Evolutionary conservation across 2,888 invertebrate species (phyloP).

Genomic region (Noctua janthina): DNA sequence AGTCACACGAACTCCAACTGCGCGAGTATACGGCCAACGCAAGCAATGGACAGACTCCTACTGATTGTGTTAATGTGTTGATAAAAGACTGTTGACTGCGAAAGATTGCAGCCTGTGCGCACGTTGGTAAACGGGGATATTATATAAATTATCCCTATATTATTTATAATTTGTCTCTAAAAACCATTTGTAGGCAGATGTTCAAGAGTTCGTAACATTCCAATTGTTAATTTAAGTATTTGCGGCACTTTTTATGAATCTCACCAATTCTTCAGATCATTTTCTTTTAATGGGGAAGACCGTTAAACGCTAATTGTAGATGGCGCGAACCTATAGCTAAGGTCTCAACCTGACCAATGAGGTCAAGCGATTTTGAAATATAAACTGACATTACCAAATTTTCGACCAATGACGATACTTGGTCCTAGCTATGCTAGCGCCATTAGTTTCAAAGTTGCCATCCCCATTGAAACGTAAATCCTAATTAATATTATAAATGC

Average conservation of each 20-base stretch:
- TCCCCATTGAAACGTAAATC: too few relatives aligned
- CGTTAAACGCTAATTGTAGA: neutral
- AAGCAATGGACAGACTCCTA: conserved; percentile 37
- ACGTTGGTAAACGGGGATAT: conserved; percentile 38
- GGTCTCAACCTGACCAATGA: too few relatives aligned
- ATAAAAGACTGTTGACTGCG: conserved; percentile 82
- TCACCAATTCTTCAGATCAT: neutral
- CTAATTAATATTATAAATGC: too few relatives aligned
- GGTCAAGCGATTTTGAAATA: too few relatives aligned
- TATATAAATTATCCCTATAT: neutral
- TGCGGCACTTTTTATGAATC: neutral
- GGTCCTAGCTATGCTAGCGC: too few relatives aligned
- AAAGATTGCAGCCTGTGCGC: conserved; percentile 70
- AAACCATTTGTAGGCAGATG: neutral
- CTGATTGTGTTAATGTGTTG: conserved; percentile 70
- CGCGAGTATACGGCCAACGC: conserved; percentile 30
- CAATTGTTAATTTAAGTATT: neutral
- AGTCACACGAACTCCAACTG: conserved; percentile 19
- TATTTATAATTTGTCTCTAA: conserved; percentile 2
- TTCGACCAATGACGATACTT: too few relatives aligned
- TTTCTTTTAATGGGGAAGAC: neutral
- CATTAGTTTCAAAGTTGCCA: too few relatives aligned
- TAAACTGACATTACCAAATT: too few relatives aligned
- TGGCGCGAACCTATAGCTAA: neutral
- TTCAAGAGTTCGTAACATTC: neutral